Conservation (phyloP, 1,140 invertebrate species). For the Heliconius congener region DNA sequence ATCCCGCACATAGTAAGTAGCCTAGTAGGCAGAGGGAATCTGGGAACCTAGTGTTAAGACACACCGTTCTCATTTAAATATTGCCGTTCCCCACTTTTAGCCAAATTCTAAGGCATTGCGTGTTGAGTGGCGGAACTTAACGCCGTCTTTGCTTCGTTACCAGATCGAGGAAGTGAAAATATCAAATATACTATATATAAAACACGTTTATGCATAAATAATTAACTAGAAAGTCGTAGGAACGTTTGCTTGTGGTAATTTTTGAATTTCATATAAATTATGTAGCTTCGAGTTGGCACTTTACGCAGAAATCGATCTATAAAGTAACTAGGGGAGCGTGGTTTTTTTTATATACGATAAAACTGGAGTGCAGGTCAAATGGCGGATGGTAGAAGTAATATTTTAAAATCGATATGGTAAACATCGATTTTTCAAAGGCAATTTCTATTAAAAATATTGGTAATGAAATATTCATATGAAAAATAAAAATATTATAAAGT, state of each 20-base stretch:
- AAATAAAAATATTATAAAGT: not conserved
- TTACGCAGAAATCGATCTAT: conserved; percentile 14
- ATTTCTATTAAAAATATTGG: not conserved
- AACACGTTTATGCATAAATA: conserved; percentile 11
- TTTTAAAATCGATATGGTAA: conserved; percentile 2
- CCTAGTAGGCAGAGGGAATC: too few species aligned
- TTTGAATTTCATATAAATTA: conserved; percentile 23
- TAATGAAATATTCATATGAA: not conserved
- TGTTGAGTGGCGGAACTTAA: too few species aligned
- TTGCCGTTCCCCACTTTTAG: too few species aligned
- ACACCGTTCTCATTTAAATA: too few species aligned
- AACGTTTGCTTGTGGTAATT: conserved; percentile 26
- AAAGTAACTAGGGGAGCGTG: conserved; percentile 1
- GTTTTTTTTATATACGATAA: conserved; percentile 10
- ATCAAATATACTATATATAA: not conserved
- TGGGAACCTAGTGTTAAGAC: too few species aligned
- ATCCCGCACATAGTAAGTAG: too few species aligned
- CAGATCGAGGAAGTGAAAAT: too few species aligned
- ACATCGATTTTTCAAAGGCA: not conserved
- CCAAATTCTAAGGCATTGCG: too few species aligned
- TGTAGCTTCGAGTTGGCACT: conserved; percentile 29
- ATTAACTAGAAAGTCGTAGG: conserved; percentile 2
- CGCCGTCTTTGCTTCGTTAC: too few species aligned
- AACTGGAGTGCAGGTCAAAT: not conserved
- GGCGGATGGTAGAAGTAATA: not conserved